These are phyloP conservation scores for Stenopsyche tienmushanensis DNA, from an alignment of 1,140 invertebrate genomes.

Conservation along the genomic window DNA sequence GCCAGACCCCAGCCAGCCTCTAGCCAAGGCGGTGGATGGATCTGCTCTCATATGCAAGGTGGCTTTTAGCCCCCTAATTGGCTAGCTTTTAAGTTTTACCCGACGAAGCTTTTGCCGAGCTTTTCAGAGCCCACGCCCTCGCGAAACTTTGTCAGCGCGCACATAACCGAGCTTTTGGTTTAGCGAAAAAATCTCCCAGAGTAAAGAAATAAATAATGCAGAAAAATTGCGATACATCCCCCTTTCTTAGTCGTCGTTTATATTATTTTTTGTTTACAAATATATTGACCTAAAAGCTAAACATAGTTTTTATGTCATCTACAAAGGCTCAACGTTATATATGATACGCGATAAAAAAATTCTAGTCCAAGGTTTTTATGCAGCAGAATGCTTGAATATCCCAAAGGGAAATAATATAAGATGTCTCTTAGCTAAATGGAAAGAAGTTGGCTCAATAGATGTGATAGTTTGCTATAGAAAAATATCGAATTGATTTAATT, in stretches of 20 bases:
- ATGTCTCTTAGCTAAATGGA: too few species aligned
- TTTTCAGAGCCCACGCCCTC: slow-evolving; percentile 34
- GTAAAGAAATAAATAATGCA: too few species aligned
- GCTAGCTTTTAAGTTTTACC: slow-evolving; percentile 57
- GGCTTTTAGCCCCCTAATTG: slow-evolving; percentile 58
- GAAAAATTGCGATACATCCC: too few species aligned
- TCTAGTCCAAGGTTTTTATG: too few species aligned
- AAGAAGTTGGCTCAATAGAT: too few species aligned
- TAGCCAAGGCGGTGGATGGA: slow-evolving; percentile 22
- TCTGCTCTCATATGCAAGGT: slow-evolving; percentile 48
- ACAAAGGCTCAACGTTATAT: not conserved
- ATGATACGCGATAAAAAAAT: too few species aligned
- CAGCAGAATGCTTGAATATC: too few species aligned
- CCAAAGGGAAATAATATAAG: too few species aligned
- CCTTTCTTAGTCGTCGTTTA: too few species aligned
- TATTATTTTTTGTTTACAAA: not conserved
- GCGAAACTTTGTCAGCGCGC: slow-evolving; percentile 18
- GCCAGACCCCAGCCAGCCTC: not conserved
- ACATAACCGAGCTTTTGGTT: not conserved
- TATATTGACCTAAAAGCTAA: not conserved
- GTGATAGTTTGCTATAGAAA: too few species aligned
- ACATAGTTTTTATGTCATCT: not conserved
- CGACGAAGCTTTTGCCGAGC: slow-evolving; percentile 42
- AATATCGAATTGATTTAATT: too few species aligned
- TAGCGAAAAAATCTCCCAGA: too few species aligned